These are phyloP conservation scores for Rattus norvegicus DNA, from an alignment of 2,113 vertebrate species.

Conservation along the genomic window DNA sequence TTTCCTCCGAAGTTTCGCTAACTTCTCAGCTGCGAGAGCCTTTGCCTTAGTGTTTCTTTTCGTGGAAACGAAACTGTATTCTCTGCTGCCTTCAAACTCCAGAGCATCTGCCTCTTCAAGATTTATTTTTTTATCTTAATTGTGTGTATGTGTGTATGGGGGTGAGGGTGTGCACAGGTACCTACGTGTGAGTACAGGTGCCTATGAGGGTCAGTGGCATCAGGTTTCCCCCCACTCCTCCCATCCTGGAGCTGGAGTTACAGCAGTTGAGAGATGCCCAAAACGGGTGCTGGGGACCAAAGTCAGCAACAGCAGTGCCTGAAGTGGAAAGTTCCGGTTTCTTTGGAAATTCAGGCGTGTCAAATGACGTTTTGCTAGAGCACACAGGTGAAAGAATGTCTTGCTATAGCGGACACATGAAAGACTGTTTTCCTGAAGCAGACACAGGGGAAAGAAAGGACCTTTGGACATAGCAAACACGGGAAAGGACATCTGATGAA, in stretches of 20 bases:
- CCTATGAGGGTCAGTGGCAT: neutral
- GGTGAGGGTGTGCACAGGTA: neutral
- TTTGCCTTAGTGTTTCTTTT: neutral
- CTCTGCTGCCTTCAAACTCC: neutral
- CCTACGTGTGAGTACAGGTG: neutral
- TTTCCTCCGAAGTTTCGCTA: neutral
- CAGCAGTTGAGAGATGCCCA: neutral
- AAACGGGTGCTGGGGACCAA: neutral
- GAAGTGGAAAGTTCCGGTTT: too few relatives aligned
- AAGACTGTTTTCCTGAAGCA: too few relatives aligned
- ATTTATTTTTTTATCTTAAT: neutral
- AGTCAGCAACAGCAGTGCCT: neutral
- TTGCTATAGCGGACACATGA: too few relatives aligned
- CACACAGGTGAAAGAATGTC: too few relatives aligned
- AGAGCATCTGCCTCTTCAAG: neutral
- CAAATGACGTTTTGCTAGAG: too few relatives aligned
- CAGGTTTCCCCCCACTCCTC: neutral
- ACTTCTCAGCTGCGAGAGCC: accelerated
- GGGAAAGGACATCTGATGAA: too few relatives aligned
- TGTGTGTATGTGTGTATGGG: neutral
- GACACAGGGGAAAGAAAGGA: too few relatives aligned
- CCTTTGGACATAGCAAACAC: too few relatives aligned
- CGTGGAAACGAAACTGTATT: neutral
- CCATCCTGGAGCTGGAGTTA: neutral
- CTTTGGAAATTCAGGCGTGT: too few relatives aligned